Base-by-base conservation (phyloP, 2,113 vertebrate genomes). In the Otus sunia region DNA sequence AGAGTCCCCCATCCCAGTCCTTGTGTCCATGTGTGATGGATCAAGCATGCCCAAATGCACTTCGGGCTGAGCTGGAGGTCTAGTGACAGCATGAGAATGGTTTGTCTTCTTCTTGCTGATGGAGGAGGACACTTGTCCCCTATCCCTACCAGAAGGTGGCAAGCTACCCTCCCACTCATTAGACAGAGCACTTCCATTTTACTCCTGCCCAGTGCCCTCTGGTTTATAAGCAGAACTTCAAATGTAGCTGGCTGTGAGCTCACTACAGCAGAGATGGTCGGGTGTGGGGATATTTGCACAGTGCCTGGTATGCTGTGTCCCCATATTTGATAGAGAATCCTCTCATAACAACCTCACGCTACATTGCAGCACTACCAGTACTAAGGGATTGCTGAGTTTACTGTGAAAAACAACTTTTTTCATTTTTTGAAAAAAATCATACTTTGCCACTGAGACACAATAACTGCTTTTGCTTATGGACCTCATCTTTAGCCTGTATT, bases 161-260 rank as follows among this genome's bases (percentile, higher is more conserved):
- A 39, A 49, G 1, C 17, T 68, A 12, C 49, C 32, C 3, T 63
- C 45, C 19, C 5, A 5, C 64, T 16, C 23, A 1, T 26, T 32
- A 7, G 3, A 37, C 26, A 29, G 53, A 87, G 47, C 37, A 15
- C 26, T 91, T 82, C 30, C 59, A 63, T 16, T 63, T 59, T 63
- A 15, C 30, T 67, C n/a, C 62, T 75, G 36, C 56, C 56, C 58
- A 19, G 16, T 30, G 30, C 7, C 6, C 29, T 19, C 47, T 90
- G 55, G 32, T 27, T 55, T 45, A 59, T 32, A 56, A 12, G 26
- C 39, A 41, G n/a, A 13, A 21, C 27, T 64, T 68, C 55, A 10
- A 0, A 52, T 12, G 0, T 22, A 41, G 50, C 32, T 6, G 3
- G 2, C 32, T 11, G 3, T 0, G 4, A 60, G 12, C 6, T 83